These are phyloP conservation scores for Anguilla anguilla DNA, from an alignment of 2,797 vertebrate genomes.

Conservation along the genomic window DNA sequence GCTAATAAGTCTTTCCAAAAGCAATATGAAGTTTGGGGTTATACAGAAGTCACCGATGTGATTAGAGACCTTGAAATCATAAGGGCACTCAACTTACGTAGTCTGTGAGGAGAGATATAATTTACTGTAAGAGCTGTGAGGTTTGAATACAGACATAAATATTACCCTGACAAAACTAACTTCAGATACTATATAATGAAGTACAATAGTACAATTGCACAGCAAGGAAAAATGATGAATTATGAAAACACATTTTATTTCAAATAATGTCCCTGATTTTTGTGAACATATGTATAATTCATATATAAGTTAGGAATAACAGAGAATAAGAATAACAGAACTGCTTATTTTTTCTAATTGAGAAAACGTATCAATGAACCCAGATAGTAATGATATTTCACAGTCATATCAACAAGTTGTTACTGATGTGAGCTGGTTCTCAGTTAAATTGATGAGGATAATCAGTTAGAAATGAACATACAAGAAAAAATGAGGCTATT, in stretches of 20 bases:
- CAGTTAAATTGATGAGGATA: too few species aligned
- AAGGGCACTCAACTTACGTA: neutral
- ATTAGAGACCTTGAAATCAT: neutral
- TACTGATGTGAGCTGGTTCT: too few species aligned
- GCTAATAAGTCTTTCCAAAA: neutral
- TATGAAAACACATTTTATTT: neutral
- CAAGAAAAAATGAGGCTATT: neutral
- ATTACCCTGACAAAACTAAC: too few species aligned
- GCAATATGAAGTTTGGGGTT: neutral
- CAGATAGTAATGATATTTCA: too few species aligned
- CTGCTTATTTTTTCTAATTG: too few species aligned
- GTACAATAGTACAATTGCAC: neutral
- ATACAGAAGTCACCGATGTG: neutral
- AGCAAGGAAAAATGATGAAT: neutral
- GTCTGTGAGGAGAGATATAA: neutral
- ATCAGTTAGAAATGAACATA: too few species aligned
- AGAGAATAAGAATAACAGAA: too few species aligned
- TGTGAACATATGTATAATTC: too few species aligned
- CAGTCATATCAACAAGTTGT: too few species aligned
- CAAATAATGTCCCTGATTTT: neutral
- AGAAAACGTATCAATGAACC: too few species aligned
- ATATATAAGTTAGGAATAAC: too few species aligned
- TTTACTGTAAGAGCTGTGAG: neutral
- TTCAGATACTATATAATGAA: too few species aligned
- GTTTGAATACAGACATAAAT: neutral